Evolutionary conservation across 2,888 invertebrate species (phyloP).

Genomic region (Galerucella calmariensis): DNA sequence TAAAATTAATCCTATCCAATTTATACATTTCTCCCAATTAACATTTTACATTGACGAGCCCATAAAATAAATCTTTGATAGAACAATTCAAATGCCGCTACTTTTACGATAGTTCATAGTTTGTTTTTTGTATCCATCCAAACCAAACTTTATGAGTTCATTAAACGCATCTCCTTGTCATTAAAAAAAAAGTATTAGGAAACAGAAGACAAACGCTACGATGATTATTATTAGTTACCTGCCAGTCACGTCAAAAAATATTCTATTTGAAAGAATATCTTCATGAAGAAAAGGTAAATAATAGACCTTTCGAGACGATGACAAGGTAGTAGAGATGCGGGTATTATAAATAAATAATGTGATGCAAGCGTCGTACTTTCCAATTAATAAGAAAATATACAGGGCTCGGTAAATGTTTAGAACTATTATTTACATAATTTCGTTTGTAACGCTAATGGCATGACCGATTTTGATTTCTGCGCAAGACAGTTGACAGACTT

Average conservation of each 20-base stretch:
- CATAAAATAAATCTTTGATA: neutral
- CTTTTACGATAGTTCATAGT: slow-evolving; percentile 14
- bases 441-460: too few species aligned
- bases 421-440: too few species aligned
- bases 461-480: too few species aligned
- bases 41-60: neutral
- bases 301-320: neutral
- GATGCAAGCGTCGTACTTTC: neutral
- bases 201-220: slow-evolving; percentile 7
- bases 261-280: neutral
- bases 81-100: neutral
- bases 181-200: neutral
- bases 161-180: neutral
- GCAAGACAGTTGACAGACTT: too few species aligned
- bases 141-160: slow-evolving; percentile 11
- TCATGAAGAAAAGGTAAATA: slow-evolving; percentile 10
- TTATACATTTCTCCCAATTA: neutral
- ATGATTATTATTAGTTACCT: slow-evolving; percentile 2
- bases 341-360: neutral
- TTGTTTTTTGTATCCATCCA: neutral
- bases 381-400: neutral
- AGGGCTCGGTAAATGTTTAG: neutral
- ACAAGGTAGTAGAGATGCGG: neutral
- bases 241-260: slow-evolving; percentile 1
- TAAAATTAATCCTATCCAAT: too few species aligned